phyloP scores from a whole-genome alignment of 2,113 vertebrate genomes.

The Glaucomys volans region DNA sequence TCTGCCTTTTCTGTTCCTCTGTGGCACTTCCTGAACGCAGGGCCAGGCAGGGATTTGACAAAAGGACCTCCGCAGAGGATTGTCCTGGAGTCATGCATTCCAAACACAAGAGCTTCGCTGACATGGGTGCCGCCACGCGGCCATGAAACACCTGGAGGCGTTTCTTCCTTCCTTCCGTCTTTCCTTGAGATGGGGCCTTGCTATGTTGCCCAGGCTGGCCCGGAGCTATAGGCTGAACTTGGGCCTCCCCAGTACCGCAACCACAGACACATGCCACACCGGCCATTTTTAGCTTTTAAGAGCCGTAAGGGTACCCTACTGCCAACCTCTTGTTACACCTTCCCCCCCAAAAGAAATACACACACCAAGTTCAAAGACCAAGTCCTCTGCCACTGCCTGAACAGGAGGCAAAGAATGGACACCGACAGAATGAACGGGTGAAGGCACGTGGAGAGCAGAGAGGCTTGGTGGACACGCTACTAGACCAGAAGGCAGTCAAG shows the following conservation, averaged over 20 bases:
- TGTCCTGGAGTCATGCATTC: neutral
- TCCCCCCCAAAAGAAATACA: neutral
- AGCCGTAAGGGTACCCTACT: neutral
- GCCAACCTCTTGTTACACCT: neutral
- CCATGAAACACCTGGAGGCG: too few relatives aligned
- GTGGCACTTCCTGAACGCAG: neutral
- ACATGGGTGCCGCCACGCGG: accelerated
- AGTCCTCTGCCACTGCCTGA: neutral
- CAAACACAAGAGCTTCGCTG: neutral
- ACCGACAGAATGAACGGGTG: neutral
- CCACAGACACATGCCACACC: too few relatives aligned
- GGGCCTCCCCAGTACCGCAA: neutral
- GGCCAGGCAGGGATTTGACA: neutral
- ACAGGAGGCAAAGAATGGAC: neutral
- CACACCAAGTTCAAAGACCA: neutral
- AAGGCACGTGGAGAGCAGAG: neutral
- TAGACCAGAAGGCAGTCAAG: accelerated
- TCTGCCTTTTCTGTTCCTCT: neutral
- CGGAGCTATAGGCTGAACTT: neutral
- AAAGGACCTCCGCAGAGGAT: neutral
- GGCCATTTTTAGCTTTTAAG: neutral
- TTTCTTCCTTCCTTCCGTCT: neutral
- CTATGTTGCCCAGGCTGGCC: neutral
- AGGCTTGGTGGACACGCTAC: neutral
- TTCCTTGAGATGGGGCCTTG: neutral